phyloP scores from a whole-genome alignment of 2,888 invertebrate genomes.

The Neocrepidodera transversa region DNA sequence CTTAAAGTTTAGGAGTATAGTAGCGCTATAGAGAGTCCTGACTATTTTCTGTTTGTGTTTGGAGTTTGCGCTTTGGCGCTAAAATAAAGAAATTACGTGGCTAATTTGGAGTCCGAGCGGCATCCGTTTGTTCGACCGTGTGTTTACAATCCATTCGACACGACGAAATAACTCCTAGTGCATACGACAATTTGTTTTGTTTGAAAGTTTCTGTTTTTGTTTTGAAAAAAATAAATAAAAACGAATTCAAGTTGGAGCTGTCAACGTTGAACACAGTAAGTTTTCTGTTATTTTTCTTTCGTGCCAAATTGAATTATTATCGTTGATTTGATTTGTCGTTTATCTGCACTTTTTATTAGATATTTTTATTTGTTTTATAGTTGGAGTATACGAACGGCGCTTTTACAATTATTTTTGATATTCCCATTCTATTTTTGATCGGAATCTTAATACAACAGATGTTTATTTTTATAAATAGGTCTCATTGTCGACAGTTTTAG shows the following conservation, averaged over 20 bases:
- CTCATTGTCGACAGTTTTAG: too few species aligned
- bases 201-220: background rate
- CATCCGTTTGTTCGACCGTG: background rate
- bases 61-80: constrained; percentile 21
- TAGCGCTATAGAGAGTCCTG: constrained; percentile 11
- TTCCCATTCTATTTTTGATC: too few species aligned
- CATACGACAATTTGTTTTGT: background rate
- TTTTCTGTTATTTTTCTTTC: background rate
- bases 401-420: too few species aligned
- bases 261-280: background rate
- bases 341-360: too few species aligned
- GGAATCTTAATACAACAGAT: too few species aligned
- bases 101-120: constrained; percentile 21
- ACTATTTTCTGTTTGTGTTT: constrained; percentile 12
- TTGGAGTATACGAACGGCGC: too few species aligned
- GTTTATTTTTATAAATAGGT: too few species aligned
- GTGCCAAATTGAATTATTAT: too few species aligned
- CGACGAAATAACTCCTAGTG: constrained; percentile 17
- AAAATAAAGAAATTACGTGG: constrained; percentile 28
- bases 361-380: too few species aligned
- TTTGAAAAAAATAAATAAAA: background rate
- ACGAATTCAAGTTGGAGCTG: background rate
- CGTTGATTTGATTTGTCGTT: too few species aligned
- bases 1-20: too few species aligned
- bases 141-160: constrained; percentile 15